Evolutionary conservation across 35 echinoderm and acorn worm species (phyloP).

Genomic region (Stichopus chloronotus): DNA sequence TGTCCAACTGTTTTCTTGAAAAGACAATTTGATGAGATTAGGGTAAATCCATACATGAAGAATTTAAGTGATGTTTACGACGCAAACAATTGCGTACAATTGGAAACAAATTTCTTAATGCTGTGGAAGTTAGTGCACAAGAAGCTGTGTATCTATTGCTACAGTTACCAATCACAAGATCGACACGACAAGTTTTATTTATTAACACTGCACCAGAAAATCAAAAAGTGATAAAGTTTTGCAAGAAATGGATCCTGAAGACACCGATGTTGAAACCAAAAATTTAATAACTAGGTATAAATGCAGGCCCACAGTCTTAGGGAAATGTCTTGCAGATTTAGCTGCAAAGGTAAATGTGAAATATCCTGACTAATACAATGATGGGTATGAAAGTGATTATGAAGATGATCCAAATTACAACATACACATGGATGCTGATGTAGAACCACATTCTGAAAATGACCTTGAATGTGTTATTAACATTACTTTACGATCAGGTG

Average conservation of each 20-base stretch:
- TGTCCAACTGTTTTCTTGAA: conserved; percentile 42
- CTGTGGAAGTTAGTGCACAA: conserved; percentile 41
- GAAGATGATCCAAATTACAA: conserved; percentile 19
- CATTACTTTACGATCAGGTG: not conserved
- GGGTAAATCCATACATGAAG: too few species aligned
- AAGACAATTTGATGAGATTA: not conserved
- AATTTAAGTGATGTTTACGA: not conserved
- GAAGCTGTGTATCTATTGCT: conserved; percentile 40
- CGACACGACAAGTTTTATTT: not conserved
- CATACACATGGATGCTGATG: not conserved
- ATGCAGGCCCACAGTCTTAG: not conserved
- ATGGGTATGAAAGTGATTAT: conserved; percentile 30
- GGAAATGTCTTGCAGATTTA: conserved; percentile 54
- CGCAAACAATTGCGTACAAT: not conserved
- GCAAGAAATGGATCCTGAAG: conserved; percentile 28
- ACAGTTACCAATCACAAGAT: conserved; percentile 15
- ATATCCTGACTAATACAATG: conserved; percentile 36
- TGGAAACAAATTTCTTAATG: conserved; percentile 27
- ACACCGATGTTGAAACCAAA: conserved; percentile 28
- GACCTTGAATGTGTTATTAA: too few species aligned
- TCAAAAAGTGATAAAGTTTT: not conserved
- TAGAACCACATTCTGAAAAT: not conserved
- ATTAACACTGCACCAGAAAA: conserved; percentile 39
- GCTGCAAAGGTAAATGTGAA: not conserved
- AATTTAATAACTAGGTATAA: conserved; percentile 5